Conservation (phyloP, 2,888 invertebrate species). For the Clepsis dumicolana region DNA sequence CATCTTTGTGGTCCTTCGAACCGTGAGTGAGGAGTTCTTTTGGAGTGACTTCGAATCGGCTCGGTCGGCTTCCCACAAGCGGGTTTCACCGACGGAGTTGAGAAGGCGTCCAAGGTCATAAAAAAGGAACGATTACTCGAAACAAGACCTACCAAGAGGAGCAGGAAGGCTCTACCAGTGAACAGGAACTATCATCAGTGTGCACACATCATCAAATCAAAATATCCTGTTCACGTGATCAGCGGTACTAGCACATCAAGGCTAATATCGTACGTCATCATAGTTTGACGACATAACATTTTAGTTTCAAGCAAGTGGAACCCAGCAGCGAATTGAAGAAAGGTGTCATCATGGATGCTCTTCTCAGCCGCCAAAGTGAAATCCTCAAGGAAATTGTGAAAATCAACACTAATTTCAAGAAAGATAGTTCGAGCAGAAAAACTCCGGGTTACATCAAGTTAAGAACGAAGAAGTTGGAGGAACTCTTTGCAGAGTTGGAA, state of each 20-base stretch:
- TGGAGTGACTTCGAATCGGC: slow-evolving; percentile 4
- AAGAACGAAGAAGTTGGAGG: background rate
- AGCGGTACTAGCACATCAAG: too few relatives aligned
- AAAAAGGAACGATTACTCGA: background rate
- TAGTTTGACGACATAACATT: too few relatives aligned
- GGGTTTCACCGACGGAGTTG: slow-evolving; percentile 18
- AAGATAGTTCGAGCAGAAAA: background rate
- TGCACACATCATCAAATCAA: slow-evolving; percentile 4
- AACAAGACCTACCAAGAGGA: background rate
- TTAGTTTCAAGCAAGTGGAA: slow-evolving; percentile 1
- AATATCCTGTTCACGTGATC: background rate
- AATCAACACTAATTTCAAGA: background rate
- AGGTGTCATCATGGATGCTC: background rate
- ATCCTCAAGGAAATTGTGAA: background rate
- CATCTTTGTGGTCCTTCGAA: slow-evolving; percentile 6
- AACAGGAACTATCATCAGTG: slow-evolving; percentile 1
- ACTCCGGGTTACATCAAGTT: background rate
- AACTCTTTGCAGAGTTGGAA: background rate
- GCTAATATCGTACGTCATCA: too few relatives aligned
- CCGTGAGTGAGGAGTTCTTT: background rate
- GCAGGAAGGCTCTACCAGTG: slow-evolving; percentile 2
- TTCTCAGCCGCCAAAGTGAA: background rate
- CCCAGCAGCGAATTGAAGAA: background rate
- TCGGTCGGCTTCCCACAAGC: slow-evolving; percentile 18
- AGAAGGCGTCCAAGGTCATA: slow-evolving; percentile 10